A percentile compares a stretch with the other conserved stretches of the same genome.
Conservation (phyloP, 2,888 invertebrate genomes). For the Neria commutata region DNA sequence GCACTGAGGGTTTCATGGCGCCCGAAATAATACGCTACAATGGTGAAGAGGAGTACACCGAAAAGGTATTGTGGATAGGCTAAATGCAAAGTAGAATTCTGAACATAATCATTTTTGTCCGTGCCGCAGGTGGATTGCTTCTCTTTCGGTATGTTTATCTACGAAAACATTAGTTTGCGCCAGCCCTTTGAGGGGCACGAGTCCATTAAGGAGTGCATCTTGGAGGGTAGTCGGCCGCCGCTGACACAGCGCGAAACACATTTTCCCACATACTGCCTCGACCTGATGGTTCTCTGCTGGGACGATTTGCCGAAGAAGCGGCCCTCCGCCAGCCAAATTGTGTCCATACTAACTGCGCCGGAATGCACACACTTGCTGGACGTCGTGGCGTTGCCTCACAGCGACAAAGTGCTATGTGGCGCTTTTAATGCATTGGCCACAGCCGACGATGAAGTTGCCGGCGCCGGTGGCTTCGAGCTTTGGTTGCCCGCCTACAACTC, state of each 20-base stretch:
- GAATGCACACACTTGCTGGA: constrained; percentile 91
- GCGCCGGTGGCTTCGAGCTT: constrained; percentile 75
- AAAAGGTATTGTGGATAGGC: constrained; percentile 72
- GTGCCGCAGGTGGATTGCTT: constrained; percentile 88
- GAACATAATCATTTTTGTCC: neutral
- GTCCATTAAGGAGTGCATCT: constrained; percentile 93
- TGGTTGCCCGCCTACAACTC: constrained; percentile 77
- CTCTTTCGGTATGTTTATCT: constrained; percentile 98
- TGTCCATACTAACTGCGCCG: constrained; percentile 88
- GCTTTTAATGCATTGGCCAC: constrained; percentile 57
- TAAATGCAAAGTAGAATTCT: neutral
- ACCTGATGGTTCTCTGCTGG: constrained; percentile 97
- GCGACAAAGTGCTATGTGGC: constrained; percentile 71
- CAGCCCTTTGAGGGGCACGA: constrained; percentile 97
- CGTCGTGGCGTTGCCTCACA: constrained; percentile 74
- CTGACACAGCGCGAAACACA: constrained; percentile 82
- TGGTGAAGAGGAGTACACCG: constrained; percentile 98
- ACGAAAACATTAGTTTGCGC: constrained; percentile 90
- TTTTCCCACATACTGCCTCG: constrained; percentile 87
- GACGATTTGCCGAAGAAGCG: constrained; percentile 82
- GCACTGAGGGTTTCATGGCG: constrained; percentile 99
- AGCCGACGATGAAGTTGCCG: constrained; percentile 66
- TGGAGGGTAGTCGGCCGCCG: constrained; percentile 92
- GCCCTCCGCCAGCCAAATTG: constrained; percentile 93
- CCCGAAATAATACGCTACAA: constrained; percentile 98